phyloP scores from a whole-genome alignment of 2,113 vertebrate genomes.

The Apus apus region DNA sequence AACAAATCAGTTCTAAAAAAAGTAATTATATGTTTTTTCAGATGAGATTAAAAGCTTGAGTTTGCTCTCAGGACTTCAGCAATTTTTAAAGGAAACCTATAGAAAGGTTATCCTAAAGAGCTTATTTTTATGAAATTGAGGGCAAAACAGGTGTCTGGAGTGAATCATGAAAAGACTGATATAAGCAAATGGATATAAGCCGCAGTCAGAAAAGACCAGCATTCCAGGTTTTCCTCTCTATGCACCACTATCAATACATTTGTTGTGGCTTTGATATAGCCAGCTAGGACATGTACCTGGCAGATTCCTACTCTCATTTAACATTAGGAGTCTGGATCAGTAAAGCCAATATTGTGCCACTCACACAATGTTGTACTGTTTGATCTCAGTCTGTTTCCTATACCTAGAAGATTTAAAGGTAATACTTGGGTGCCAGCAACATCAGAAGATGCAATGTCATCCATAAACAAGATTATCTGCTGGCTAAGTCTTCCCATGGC shows the following conservation, averaged over 20 bases:
- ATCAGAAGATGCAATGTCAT: not conserved
- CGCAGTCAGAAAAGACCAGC: not conserved
- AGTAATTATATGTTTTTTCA: not conserved
- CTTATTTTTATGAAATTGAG: not conserved
- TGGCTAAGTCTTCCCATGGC: not conserved
- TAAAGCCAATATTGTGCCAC: not conserved
- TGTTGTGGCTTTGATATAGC: not conserved
- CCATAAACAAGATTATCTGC: fast-evolving
- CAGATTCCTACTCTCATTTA: not conserved
- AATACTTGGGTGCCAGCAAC: not conserved
- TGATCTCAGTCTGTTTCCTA: not conserved
- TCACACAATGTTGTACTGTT: not conserved
- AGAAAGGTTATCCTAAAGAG: not conserved
- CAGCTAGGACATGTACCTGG: not conserved
- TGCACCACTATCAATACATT: not conserved
- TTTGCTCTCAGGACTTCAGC: not conserved
- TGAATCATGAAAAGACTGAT: not conserved
- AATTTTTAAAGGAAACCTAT: not conserved
- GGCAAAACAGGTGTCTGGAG: not conserved
- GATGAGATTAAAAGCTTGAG: not conserved
- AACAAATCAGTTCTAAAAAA: not conserved
- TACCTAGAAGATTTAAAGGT: not conserved
- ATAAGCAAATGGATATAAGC: not conserved
- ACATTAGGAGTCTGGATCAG: not conserved
- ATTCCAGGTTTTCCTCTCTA: not conserved